Evolutionary conservation across 2,797 vertebrate genomes (phyloP).

Genomic region (Pelobates cultripes): DNA sequence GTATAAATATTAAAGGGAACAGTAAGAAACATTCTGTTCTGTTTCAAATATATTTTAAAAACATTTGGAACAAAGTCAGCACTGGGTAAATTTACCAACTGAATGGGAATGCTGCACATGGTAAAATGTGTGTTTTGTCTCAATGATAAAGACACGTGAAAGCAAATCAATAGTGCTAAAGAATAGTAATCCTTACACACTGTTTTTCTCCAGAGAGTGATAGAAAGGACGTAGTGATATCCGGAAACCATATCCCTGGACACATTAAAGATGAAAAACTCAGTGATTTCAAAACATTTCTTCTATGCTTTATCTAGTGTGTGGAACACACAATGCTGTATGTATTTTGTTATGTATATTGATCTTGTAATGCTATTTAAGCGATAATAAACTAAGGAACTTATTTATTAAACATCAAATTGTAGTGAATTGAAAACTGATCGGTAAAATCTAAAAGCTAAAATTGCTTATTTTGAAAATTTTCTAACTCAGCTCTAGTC

Average conservation of each 20-base stretch:
- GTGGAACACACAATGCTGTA: not conserved
- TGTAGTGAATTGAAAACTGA: too few relatives aligned
- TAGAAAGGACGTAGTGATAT: constrained; percentile 1
- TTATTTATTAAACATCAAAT: too few relatives aligned
- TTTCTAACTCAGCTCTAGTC: too few relatives aligned
- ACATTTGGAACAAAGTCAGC: not conserved
- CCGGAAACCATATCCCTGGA: not conserved
- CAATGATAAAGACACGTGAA: constrained; percentile 30
- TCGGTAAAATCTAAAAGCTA: too few relatives aligned
- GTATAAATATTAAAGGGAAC: too few relatives aligned
- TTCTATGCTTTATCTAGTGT: not conserved
- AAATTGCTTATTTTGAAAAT: too few relatives aligned
- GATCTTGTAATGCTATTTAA: too few relatives aligned
- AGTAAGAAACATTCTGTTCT: too few relatives aligned
- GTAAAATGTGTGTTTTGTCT: constrained; percentile 12
- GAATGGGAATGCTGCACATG: not conserved
- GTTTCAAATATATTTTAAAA: too few relatives aligned
- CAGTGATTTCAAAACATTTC: not conserved
- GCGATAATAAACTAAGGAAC: too few relatives aligned
- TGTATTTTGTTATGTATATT: too few relatives aligned
- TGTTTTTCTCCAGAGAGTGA: constrained; percentile 25
- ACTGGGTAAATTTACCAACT: not conserved
- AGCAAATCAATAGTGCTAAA: constrained; percentile 29
- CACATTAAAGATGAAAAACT: constrained; percentile 12
- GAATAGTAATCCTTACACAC: constrained; percentile 7